phyloP scores from a whole-genome alignment of 2,888 invertebrate genomes.

The Tachystola acroxantha region DNA sequence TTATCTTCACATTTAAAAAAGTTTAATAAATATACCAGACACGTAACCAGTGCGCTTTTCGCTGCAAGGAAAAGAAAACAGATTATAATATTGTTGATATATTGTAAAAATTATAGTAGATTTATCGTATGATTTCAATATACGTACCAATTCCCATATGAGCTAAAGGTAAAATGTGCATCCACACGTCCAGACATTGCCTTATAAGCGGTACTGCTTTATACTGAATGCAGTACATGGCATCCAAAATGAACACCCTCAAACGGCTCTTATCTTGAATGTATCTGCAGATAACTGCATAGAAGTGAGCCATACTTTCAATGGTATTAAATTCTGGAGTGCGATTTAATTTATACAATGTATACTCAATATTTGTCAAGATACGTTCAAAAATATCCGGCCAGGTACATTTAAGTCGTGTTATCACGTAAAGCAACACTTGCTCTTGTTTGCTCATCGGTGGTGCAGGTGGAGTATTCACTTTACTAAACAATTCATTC shows the following conservation, averaged over 20 bases:
- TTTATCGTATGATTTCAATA: neutral
- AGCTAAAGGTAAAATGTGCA: conserved; percentile 54
- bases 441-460: conserved; percentile 61
- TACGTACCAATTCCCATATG: conserved; percentile 56
- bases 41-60: conserved; percentile 52
- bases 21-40: conserved; percentile 61
- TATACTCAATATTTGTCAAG: conserved; percentile 49
- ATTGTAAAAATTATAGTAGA: neutral
- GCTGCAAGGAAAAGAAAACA: conserved; percentile 39
- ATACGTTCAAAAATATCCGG: conserved; percentile 29
- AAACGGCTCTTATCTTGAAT: conserved; percentile 44
- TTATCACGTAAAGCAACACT: conserved; percentile 47
- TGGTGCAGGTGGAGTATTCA: conserved; percentile 37
- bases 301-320: conserved; percentile 60
- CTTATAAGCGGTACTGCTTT: conserved; percentile 56
- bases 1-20: conserved; percentile 61
- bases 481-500: conserved; percentile 43
- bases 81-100: conserved; percentile 1
- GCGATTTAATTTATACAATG: conserved; percentile 50
- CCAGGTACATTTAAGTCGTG: conserved; percentile 29
- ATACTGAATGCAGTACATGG: conserved; percentile 65
- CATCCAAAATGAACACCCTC: conserved; percentile 58
- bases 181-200: conserved; percentile 62
- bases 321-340: conserved; percentile 52
- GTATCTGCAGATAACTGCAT: conserved; percentile 57